These are phyloP conservation scores for Tapirus terrestris DNA, from an alignment of 2,113 vertebrate species.

Conservation along the genomic window DNA sequence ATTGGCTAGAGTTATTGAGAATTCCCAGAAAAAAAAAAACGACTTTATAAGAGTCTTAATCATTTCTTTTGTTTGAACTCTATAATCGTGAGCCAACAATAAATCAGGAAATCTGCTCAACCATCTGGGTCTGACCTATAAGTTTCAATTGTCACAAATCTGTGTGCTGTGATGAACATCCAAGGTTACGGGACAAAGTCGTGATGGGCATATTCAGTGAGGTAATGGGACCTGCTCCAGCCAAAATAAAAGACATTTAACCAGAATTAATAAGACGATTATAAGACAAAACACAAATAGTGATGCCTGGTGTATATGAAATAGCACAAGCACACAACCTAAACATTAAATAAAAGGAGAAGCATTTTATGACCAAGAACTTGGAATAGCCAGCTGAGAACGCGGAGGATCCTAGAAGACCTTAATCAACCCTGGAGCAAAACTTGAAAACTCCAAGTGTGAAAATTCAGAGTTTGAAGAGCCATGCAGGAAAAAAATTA, in stretches of 20 bases:
- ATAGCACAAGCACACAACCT: not conserved
- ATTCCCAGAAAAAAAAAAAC: not conserved
- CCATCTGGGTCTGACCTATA: not conserved
- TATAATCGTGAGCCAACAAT: not conserved
- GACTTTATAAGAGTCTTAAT: not conserved
- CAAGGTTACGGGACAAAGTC: not conserved
- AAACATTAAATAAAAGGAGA: not conserved
- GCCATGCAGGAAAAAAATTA: not conserved
- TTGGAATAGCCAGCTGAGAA: not conserved
- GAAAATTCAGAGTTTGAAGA: not conserved
- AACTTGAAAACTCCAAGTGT: not conserved
- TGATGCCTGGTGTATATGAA: not conserved
- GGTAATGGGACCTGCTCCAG: not conserved
- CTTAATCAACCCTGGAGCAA: not conserved
- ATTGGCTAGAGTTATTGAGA: constrained; percentile 30
- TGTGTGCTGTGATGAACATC: not conserved
- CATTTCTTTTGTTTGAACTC: constrained; percentile 47
- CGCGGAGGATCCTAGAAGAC: not conserved
- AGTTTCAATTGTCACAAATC: not conserved
- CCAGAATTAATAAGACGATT: not conserved
- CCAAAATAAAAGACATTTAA: not conserved
- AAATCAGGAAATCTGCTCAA: constrained; percentile 4
- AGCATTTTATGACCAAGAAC: not conserved
- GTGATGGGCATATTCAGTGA: not conserved
- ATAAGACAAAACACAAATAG: not conserved